Base-by-base conservation (phyloP, 64 coral and sea anemone species). In the Hydrozoanthus tunicans region DNA sequence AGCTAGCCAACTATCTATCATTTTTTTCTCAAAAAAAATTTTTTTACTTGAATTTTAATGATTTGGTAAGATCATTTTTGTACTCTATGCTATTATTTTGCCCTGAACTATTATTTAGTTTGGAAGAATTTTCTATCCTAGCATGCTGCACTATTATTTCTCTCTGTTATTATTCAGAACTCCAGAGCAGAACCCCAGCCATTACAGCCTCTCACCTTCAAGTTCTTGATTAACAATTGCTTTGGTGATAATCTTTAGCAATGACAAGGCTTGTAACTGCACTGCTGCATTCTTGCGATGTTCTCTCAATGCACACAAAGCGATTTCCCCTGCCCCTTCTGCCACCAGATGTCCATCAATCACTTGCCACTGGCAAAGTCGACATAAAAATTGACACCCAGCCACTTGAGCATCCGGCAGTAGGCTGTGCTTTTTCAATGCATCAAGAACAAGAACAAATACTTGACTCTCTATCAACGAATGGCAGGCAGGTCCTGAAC, bases 361-460 rank as follows among this genome's bases (percentile, higher is more conserved):
- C 51, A 75, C 7, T 14, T 79, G 71, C 69, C 23, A 83, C 51
- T 88, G 43, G 43, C 85, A 61, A 8, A 96, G 53, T 17, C 17
- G 79, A 20, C 63, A 76, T 24, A 96, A 54, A 17, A 96, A 93
- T 14, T 81, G 32, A 77, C 89, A 79, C 0, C 92, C 92, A 62
- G 73, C 85, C 76, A n/a, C 64, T 73, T 96, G 95, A 58, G 94
- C 68, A 9, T 79, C 92, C 53, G 56, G 51, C 32, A 24, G 20
- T 3, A 94, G 77, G n/a, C 78, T 67, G 26, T 96, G 82, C 17
- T 83, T 89, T 20, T 83, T 85, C 92, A 96, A 94, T 79, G 66
- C 90, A 53, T 94, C 70, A 11, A 96, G 65, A 43, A 91, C 84
- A 66, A 85, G 89, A 15, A 73, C 77, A 4, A 80, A 86, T 75